Evolutionary conservation across 2,113 vertebrate species (phyloP).

Genomic region (Leucosticte australis): DNA sequence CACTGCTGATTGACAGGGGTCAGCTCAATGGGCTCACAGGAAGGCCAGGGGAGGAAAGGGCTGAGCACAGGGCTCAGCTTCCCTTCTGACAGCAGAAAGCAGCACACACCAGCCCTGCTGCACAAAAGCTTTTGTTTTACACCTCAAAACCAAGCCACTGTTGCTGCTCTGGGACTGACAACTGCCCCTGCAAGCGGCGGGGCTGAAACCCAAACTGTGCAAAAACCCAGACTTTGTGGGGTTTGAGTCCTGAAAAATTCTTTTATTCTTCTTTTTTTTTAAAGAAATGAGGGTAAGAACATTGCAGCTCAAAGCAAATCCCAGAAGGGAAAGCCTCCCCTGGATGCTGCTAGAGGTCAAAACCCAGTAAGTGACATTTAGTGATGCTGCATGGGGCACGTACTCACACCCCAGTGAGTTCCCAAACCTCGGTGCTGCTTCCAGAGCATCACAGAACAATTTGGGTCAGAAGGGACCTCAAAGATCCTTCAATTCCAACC

Average conservation of each 20-base stretch:
- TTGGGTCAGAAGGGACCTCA: background rate
- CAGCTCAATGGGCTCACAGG: background rate
- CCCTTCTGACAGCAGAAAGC: background rate
- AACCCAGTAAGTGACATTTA: background rate
- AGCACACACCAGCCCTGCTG: background rate
- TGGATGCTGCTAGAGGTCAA: background rate
- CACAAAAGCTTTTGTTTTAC: background rate
- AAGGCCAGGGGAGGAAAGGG: background rate
- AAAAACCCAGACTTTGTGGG: accelerated
- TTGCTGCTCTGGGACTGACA: accelerated
- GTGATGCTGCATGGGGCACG: background rate
- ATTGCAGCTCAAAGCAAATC: background rate
- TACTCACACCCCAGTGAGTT: accelerated
- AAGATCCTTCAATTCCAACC: background rate
- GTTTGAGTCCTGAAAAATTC: background rate
- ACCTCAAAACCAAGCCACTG: background rate
- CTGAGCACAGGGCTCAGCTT: background rate
- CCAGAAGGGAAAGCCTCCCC: background rate
- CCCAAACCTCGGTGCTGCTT: background rate
- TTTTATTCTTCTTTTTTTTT: background rate
- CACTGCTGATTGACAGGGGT: background rate
- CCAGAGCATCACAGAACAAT: background rate
- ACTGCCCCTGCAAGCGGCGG: accelerated
- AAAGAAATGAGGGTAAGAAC: background rate
- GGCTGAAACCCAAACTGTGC: background rate